Base-by-base conservation (phyloP, 1,140 invertebrate species). In the Sesamia nonagrioides region DNA sequence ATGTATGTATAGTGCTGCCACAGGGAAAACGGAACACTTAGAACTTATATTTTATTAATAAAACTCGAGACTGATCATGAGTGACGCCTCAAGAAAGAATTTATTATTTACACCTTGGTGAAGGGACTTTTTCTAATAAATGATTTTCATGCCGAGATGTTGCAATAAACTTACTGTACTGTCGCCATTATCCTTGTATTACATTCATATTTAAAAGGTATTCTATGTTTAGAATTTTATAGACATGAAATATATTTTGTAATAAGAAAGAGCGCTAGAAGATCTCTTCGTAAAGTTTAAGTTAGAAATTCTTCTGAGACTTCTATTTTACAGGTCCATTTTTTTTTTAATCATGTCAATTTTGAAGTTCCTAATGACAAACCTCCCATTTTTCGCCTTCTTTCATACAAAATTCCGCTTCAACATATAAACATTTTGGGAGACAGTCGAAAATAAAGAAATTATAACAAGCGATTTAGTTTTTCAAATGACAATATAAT, bases 21-120 rank as follows among this genome's bases (percentile, higher is more conserved):
- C 52, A 56, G 52, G 52, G 52, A 56, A 56, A 56, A 56, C 54
- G 21, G 3, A 58, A n/a, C n/a, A n/a, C n/a, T n/a, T n/a, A n/a
- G n/a, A 18, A 58, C 35, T 6, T 42, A 66, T 66, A 42, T 18
- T 21, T 40, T 18, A 66, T 66, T 66, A 42, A 66, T 42, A 37
- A 42, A 18, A 5, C 61, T 66, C 5, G 21, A 33, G 18, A 50
- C 21, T 27, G 54, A 27, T 11, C 37, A 35, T 9, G 18, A 18
- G 37, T 42, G 37, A 66, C 37, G 37, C 11, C 17, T 48, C 21
- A 48, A 15, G 42, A 69, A 68, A 33, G 40, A 48, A 69, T 48
- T 69, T 45, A 69, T 33, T 48, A 50, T 48, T 69, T 69, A 69
- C 66, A 69, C 66, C 42, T 69, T 7, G 42, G 9, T 0, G 27